Base-by-base conservation (phyloP, 2,888 invertebrate species). In the Protophormia terraenovae region DNA sequence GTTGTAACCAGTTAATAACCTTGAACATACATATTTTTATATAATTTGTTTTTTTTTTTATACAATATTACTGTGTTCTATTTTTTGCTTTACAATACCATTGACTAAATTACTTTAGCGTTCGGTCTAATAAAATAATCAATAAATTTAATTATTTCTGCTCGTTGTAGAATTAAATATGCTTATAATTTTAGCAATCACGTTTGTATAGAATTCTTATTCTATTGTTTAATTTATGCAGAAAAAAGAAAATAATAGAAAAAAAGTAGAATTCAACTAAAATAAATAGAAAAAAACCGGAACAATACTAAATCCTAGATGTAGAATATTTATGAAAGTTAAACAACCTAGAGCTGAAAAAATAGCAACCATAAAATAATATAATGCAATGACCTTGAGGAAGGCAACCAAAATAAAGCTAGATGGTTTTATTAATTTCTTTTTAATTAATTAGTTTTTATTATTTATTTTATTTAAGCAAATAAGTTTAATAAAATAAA, bases 81-180 rank as follows among this genome's bases (percentile, higher is more conserved):
- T 58, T 32, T 45, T 45, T 64, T 50, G 14, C 1, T 45, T 72
- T 60, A 72, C 72, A 78, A 83, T 55, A 71, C 58, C 55, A 80
- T 72, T 73, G 77, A 78, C 50, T 78, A 60, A 67, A 83, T 72
- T 67, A 78, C 50, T 66, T 60, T 77, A 22, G 66, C 50, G 69
- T 83, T 67, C 16, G 67, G 12, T 77, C 53, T 67, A 60, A 67
- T 60, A 66, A 77, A 73, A 45, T 53, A 75, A 69, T 53, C 75
- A 73, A 75, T 67, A 32, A 69, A 53, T 53, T 60, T 35, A 75
- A 50, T 29, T 16, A 24, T 24, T 16, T 35, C 7, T 35, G 10
- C 4, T n/a, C 3, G 14, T 27, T 24, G 6, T 4, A 69, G 10
- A 69, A 58, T 7, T 27, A 27, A n/a, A n/a, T 64, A 67, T 19